Conservation (phyloP, 2,888 invertebrate species). For the Synergus itoensis region DNA sequence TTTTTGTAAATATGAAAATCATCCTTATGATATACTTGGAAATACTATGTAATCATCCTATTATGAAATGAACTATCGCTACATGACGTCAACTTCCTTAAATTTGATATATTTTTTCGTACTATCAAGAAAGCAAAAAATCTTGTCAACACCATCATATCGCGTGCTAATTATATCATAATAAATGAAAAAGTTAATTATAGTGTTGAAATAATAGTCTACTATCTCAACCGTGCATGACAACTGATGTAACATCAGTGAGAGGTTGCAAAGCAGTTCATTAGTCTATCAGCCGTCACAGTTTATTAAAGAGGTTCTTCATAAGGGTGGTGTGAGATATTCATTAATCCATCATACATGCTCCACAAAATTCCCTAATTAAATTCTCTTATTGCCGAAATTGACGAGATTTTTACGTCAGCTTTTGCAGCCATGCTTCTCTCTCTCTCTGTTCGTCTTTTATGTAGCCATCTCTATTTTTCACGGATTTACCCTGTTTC, state of each 20-base stretch:
- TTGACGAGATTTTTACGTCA: not conserved
- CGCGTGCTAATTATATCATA: not conserved
- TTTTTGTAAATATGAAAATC: not conserved
- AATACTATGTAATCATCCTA: no score
- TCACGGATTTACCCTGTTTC: not conserved
- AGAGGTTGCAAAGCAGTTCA: slow-evolving; percentile 11
- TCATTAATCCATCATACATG: not conserved
- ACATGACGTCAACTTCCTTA: not conserved
- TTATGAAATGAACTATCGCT: not conserved
- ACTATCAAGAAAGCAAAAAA: not conserved
- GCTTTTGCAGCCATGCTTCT: not conserved
- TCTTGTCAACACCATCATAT: not conserved
- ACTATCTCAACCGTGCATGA: not conserved
- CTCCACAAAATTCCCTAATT: not conserved
- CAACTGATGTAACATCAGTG: slow-evolving; percentile 36
- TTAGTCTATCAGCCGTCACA: slow-evolving; percentile 13
- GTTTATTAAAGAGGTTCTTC: not conserved
- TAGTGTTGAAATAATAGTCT: not conserved
- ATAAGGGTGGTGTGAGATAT: not conserved
- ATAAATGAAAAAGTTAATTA: slow-evolving; percentile 12
- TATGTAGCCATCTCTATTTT: not conserved
- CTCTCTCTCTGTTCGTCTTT: not conserved
- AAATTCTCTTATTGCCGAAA: not conserved
- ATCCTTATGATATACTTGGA: no score
- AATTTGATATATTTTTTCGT: not conserved